phyloP scores from a whole-genome alignment of 2,113 vertebrate genomes.

The Prunella fulvescens region DNA sequence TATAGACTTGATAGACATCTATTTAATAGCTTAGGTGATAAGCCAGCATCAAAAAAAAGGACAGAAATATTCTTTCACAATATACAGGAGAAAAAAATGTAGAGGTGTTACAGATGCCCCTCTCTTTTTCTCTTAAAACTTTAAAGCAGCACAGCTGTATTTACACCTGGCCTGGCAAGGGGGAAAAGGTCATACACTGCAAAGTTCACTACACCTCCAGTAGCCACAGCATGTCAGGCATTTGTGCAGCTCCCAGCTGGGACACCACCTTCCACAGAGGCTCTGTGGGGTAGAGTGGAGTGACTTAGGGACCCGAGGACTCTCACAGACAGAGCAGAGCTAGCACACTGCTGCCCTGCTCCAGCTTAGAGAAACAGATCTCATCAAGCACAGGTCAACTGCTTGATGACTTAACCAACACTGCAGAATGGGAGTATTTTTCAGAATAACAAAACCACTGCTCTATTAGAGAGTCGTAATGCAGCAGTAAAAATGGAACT shows the following conservation, averaged over 20 bases:
- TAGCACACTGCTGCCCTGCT: neutral
- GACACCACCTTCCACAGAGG: neutral
- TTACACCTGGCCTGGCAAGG: neutral
- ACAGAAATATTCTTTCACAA: neutral
- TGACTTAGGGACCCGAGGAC: neutral
- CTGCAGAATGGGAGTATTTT: neutral
- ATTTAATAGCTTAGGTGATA: neutral
- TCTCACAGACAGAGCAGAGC: neutral
- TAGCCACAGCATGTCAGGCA: rapidly evolving
- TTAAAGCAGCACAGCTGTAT: neutral
- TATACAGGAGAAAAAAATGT: neutral
- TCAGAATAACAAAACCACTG: neutral
- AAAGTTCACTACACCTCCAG: neutral
- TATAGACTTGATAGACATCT: neutral
- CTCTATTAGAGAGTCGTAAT: neutral
- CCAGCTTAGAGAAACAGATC: neutral
- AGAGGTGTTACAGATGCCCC: neutral
- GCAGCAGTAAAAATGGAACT: neutral
- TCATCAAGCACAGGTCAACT: neutral
- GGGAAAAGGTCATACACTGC: neutral
- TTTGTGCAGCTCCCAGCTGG: neutral
- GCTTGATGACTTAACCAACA: neutral
- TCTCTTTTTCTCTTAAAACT: neutral
- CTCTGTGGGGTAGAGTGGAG: neutral
- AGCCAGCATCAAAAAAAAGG: neutral